Conservation (phyloP, 2,888 invertebrate species). For the Alviniconcha strummeri region DNA sequence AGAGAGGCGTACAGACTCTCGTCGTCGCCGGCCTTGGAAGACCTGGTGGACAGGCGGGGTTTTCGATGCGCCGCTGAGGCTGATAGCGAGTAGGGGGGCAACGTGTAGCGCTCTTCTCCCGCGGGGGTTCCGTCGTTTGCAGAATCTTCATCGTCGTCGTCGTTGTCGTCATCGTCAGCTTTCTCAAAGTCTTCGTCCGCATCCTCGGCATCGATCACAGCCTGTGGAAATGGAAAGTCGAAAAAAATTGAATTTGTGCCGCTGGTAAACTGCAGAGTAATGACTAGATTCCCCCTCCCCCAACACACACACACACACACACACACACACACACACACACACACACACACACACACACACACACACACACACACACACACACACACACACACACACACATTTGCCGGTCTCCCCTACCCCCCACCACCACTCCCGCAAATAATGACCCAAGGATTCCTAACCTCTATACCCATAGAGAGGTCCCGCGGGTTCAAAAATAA, state of each 20-base stretch:
- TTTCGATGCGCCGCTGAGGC: background rate
- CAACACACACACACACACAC: conserved; percentile 13
- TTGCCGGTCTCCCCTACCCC: background rate
- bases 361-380: conserved; percentile 13
- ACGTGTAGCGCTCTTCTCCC: background rate
- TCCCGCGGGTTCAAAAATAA: too few species aligned
- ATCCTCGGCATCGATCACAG: background rate
- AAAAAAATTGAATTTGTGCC: too few species aligned
- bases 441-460: too few species aligned
- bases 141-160: background rate
- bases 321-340: conserved; percentile 3
- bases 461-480: too few species aligned
- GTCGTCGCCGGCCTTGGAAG: background rate
- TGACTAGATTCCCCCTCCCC: too few species aligned
- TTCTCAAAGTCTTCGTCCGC: background rate
- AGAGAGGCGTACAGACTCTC: background rate
- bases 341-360: conserved; percentile 3
- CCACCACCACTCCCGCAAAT: background rate
- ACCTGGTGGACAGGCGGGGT: background rate
- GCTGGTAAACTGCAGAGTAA: too few species aligned
- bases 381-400: background rate
- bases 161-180: background rate
- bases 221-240: background rate
- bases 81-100: background rate
- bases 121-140: background rate